Conservation (phyloP, 1,140 invertebrate genomes). For the Drosophila sproati region DNA sequence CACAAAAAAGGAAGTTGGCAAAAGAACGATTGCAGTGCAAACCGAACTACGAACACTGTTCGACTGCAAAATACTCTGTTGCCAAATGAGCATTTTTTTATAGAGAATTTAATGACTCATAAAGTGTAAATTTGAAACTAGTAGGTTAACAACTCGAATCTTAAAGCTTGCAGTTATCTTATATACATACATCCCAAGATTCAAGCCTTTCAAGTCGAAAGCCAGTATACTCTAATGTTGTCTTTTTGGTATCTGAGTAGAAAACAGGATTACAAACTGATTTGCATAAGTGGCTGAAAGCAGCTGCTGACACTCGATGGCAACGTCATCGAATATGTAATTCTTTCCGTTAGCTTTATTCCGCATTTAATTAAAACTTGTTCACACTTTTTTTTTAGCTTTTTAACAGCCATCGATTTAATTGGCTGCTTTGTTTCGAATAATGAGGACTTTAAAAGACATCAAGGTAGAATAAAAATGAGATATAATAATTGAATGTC, state of each 20-base stretch:
- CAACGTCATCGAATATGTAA: constrained; percentile 6
- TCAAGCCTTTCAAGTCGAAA: neutral
- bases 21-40: constrained; percentile 3
- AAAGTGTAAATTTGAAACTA: too few species aligned
- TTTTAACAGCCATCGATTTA: neutral
- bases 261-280: constrained; percentile 70
- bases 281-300: constrained; percentile 73
- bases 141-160: too few species aligned
- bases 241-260: neutral
- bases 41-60: too few species aligned
- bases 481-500: too few species aligned
- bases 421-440: neutral
- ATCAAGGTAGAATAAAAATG: neutral
- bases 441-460: neutral
- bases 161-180: too few species aligned
- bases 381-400: neutral
- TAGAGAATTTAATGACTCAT: too few species aligned
- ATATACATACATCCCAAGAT: too few species aligned
- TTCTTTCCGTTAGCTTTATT: neutral
- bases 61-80: neutral
- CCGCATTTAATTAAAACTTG: neutral
- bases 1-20: neutral
- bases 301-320: constrained; percentile 53
- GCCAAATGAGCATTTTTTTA: too few species aligned
- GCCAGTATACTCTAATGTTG: neutral